phyloP scores from a whole-genome alignment of 2,888 invertebrate genomes.

The Ennomos erosarius region DNA sequence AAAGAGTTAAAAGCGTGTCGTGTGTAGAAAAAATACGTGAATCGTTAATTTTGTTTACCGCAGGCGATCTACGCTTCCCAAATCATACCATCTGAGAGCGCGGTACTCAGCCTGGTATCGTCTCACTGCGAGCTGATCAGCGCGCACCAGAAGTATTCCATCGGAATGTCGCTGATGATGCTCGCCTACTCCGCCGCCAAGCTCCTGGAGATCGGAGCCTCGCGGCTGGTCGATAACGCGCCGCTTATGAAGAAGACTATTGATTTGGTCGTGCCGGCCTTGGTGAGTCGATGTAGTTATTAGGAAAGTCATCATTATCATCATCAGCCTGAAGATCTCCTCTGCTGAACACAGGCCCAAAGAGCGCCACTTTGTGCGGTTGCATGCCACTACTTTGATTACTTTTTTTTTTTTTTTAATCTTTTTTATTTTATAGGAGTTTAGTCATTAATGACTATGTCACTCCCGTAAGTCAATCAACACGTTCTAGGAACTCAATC shows the following conservation, averaged over 20 bases:
- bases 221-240: slow-evolving; percentile 83
- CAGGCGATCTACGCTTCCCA: slow-evolving; percentile 90
- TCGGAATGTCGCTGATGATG: slow-evolving; percentile 76
- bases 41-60: slow-evolving; percentile 33
- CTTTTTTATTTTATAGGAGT: no score
- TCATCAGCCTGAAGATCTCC: no score
- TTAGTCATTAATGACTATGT: no score
- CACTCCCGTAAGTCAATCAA: no score
- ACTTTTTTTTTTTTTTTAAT: no score
- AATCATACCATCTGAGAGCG: slow-evolving; percentile 93
- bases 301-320: no score
- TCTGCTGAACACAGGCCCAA: no score
- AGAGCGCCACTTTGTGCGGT: no score
- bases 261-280: slow-evolving; percentile 90
- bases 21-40: no score
- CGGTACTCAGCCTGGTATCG: slow-evolving; percentile 89
- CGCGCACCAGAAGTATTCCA: slow-evolving; percentile 69
- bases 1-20: no score
- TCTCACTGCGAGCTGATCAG: slow-evolving; percentile 78
- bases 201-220: slow-evolving; percentile 71
- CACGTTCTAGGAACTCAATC: no score
- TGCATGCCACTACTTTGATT: no score
- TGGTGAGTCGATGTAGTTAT: slow-evolving; percentile 69
- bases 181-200: slow-evolving; percentile 76
- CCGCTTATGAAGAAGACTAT: slow-evolving; percentile 87